Conservation (phyloP, 2,113 vertebrate genomes). For the Eubucco bourcierii region DNA sequence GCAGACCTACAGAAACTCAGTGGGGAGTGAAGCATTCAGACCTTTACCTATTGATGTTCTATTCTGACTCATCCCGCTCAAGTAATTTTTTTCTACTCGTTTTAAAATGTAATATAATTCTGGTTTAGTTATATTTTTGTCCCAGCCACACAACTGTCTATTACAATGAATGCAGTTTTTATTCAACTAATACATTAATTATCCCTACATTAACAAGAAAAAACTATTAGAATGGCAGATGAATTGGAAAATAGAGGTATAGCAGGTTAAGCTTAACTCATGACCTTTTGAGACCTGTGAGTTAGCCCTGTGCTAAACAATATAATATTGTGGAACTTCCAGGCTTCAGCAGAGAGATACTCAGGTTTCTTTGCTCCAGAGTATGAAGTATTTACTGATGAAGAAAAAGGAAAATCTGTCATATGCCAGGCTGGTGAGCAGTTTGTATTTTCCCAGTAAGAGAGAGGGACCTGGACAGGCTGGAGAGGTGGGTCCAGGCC, state of each 20-base stretch:
- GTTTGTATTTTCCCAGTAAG: background rate
- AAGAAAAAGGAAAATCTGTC: background rate
- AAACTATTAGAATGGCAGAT: background rate
- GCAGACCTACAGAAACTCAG: background rate
- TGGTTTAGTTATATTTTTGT: background rate
- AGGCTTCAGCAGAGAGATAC: background rate
- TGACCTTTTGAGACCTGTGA: slow-evolving; percentile 3
- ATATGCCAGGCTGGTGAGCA: background rate
- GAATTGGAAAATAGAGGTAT: slow-evolving; percentile 3
- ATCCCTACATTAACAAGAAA: background rate
- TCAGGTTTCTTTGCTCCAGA: background rate
- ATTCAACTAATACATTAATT: background rate
- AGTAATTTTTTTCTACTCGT: background rate
- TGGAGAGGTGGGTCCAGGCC: too few species aligned
- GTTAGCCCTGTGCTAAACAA: background rate
- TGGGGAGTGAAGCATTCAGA: background rate
- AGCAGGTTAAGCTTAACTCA: background rate
- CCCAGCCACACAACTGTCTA: background rate
- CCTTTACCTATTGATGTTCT: slow-evolving; percentile 7
- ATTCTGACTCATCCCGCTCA: background rate
- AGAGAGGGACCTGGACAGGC: too few species aligned
- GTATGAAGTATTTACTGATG: background rate
- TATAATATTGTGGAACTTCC: background rate
- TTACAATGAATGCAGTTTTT: background rate
- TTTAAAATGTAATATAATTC: background rate